A percentile compares a stretch with the other conserved stretches of the same genome.
phyloP scores from a whole-genome alignment of 2,113 vertebrate genomes.

The Synodontis membranacea region DNA sequence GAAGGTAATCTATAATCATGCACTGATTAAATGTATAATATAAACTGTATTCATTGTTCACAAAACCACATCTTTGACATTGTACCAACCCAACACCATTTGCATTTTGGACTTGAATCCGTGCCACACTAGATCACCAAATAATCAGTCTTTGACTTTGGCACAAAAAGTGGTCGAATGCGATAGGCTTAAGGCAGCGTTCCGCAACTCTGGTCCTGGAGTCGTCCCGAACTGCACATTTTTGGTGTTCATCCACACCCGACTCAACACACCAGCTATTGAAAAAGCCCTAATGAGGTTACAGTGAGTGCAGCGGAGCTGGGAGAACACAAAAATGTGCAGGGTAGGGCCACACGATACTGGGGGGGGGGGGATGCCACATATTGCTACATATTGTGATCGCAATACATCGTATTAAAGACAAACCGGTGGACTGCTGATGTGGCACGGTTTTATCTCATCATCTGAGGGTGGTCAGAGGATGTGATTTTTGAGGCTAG shows the following conservation, averaged over 20 bases:
- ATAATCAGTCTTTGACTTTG: slow-evolving; percentile 51
- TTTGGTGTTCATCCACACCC: neutral
- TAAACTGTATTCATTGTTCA: slow-evolving; percentile 30
- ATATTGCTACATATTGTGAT: neutral
- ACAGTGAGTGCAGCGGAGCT: neutral
- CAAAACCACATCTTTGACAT: slow-evolving; percentile 47
- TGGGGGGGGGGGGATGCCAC: too few relatives aligned
- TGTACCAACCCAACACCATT: slow-evolving; percentile 48
- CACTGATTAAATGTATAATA: slow-evolving; percentile 13
- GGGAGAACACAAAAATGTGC: neutral
- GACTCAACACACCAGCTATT: neutral
- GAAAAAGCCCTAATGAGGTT: slow-evolving; percentile 17
- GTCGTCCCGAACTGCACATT: neutral
- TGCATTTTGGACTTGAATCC: slow-evolving; percentile 39
- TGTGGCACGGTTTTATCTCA: neutral
- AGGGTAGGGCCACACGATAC: neutral
- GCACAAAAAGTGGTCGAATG: slow-evolving; percentile 49
- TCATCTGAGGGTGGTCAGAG: too few relatives aligned
- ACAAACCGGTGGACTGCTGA: neutral
- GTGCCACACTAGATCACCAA: slow-evolving; percentile 24
- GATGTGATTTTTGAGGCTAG: neutral
- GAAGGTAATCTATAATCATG: slow-evolving; percentile 14
- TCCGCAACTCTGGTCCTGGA: slow-evolving; percentile 21
- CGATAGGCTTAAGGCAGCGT: slow-evolving; percentile 39
- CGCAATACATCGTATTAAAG: neutral